These are phyloP conservation scores for Drosophila ficusphila DNA, from an alignment of 1,140 invertebrate species.

Conservation along the genomic window DNA sequence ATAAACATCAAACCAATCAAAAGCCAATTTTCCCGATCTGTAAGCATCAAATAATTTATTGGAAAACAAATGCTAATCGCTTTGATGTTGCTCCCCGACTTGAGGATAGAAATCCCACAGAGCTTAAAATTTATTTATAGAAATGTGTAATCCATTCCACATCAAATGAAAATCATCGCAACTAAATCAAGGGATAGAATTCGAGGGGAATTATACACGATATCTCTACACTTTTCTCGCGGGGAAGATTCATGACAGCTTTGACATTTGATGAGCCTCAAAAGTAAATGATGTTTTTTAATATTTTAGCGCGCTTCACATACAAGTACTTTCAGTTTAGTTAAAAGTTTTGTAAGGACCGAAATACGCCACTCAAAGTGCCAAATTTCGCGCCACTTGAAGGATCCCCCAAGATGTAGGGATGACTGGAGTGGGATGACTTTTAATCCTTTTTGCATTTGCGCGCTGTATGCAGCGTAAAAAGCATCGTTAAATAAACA, in stretches of 20 bases:
- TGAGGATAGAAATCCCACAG: slow-evolving; percentile 7
- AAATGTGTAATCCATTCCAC: slow-evolving; percentile 6
- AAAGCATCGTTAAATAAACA: slow-evolving; percentile 81
- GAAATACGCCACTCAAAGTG: slow-evolving; percentile 63
- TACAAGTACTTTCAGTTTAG: slow-evolving; percentile 57
- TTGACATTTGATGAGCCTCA: slow-evolving; percentile 57
- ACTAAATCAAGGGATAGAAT: slow-evolving; percentile 5
- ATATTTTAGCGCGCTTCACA: slow-evolving; percentile 26
- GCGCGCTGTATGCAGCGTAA: slow-evolving; percentile 60
- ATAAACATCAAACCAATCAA: background rate
- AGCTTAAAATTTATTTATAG: slow-evolving; percentile 51
- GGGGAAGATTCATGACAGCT: slow-evolving; percentile 4
- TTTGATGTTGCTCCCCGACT: slow-evolving; percentile 14
- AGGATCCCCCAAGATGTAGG: slow-evolving; percentile 8
- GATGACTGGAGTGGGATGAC: slow-evolving; percentile 1
- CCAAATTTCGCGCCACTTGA: slow-evolving; percentile 76
- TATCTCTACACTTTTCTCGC: slow-evolving; percentile 3
- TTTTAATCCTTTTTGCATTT: slow-evolving; percentile 79
- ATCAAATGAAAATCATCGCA: slow-evolving; percentile 18
- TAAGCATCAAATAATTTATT: background rate
- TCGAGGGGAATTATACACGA: slow-evolving; percentile 11
- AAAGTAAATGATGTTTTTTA: slow-evolving; percentile 26
- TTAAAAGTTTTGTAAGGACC: slow-evolving; percentile 66
- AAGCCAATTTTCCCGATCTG: background rate
- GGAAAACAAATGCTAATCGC: slow-evolving; percentile 5